These are phyloP conservation scores for Callimorpha dominula DNA, from an alignment of 2,888 invertebrate genomes.

Conservation along the genomic window DNA sequence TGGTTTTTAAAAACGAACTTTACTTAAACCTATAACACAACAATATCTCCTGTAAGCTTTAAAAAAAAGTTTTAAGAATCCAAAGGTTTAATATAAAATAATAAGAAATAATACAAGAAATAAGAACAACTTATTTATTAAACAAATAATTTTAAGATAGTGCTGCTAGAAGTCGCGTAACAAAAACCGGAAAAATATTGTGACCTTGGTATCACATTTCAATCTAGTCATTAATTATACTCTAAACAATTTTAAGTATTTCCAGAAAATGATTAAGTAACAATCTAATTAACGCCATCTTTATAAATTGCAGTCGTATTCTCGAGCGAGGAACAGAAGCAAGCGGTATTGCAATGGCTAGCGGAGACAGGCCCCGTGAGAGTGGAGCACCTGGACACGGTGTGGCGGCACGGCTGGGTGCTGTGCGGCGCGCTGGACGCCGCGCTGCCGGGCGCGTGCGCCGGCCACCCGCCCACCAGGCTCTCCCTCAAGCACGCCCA, in stretches of 20 bases:
- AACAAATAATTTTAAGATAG: background rate
- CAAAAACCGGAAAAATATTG: background rate
- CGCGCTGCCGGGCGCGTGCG: constrained; percentile 87
- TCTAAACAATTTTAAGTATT: background rate
- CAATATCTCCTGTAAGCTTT: background rate
- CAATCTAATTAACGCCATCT: background rate
- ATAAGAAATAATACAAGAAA: background rate
- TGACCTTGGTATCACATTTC: background rate
- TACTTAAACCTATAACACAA: background rate
- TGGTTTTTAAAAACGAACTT: background rate
- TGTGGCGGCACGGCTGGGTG: constrained; percentile 88
- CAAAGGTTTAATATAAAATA: background rate
- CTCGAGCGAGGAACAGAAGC: constrained; percentile 79
- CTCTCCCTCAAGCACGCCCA: constrained; percentile 85
- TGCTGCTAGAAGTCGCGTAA: background rate
- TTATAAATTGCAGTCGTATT: constrained; percentile 71
- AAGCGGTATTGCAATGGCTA: constrained; percentile 78
- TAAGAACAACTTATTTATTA: background rate
- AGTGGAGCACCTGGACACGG: constrained; percentile 81
- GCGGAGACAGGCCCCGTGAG: constrained; percentile 73
- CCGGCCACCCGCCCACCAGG: constrained; percentile 84
- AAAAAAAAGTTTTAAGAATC: background rate
- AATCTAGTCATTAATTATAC: background rate
- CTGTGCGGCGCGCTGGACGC: constrained; percentile 87
- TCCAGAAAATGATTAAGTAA: background rate